A percentile compares a stretch with the other conserved stretches of the same genome.
phyloP scores from a whole-genome alignment of 2,797 vertebrate genomes.

The Galagoides demidoff region DNA sequence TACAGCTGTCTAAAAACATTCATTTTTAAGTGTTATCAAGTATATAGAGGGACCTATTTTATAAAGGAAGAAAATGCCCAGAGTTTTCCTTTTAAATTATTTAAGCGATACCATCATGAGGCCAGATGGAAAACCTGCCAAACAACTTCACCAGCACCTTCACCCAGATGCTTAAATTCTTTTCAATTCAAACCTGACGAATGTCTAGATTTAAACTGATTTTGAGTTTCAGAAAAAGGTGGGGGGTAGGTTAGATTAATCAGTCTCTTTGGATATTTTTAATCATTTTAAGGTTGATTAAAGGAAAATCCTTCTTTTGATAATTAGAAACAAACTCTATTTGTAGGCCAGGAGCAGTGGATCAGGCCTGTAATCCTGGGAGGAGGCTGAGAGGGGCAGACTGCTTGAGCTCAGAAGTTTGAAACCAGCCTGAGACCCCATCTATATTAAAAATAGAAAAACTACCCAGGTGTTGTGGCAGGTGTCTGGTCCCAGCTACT shows the following conservation, averaged over 20 bases:
- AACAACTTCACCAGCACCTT: background rate
- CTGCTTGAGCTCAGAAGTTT: too few relatives aligned
- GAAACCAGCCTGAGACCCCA: too few relatives aligned
- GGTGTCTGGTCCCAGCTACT: too few relatives aligned
- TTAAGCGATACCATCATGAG: background rate
- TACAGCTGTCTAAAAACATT: slow-evolving; percentile 56
- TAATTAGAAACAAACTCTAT: slow-evolving; percentile 38
- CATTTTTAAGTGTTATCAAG: background rate
- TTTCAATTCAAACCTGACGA: slow-evolving; percentile 16
- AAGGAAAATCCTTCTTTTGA: background rate
- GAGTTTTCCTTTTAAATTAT: slow-evolving; percentile 35
- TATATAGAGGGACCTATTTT: background rate
- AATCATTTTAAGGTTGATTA: slow-evolving; percentile 26
- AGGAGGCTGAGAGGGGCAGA: too few relatives aligned
- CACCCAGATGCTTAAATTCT: background rate
- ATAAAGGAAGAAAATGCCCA: background rate
- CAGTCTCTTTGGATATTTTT: background rate
- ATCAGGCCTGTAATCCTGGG: too few relatives aligned
- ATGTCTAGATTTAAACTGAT: background rate
- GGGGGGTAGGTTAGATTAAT: background rate
- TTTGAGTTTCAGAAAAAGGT: background rate
- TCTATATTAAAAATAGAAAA: too few relatives aligned
- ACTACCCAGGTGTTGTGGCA: too few relatives aligned
- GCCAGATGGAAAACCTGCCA: background rate
- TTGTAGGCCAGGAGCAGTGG: background rate